These are phyloP conservation scores for Rhynchonycteris naso DNA, from an alignment of 2,797 vertebrate species.

Conservation along the genomic window DNA sequence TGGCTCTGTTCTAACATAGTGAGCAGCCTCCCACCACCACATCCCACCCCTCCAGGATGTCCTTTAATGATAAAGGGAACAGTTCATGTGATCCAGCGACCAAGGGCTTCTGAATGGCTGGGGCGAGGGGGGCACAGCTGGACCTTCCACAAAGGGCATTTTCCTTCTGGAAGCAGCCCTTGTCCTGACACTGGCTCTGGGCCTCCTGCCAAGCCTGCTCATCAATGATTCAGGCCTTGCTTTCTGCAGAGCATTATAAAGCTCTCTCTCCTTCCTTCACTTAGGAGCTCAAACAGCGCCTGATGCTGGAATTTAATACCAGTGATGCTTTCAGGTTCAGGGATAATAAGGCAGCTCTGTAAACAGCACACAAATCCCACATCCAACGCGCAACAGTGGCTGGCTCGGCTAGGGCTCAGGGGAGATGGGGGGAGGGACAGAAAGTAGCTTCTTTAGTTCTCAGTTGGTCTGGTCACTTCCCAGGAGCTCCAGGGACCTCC, in stretches of 20 bases:
- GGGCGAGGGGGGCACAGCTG: slow-evolving; percentile 55
- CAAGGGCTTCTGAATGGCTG: slow-evolving; percentile 70
- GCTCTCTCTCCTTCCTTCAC: slow-evolving; percentile 53
- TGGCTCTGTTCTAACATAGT: background rate
- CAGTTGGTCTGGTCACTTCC: background rate
- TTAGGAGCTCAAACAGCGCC: background rate
- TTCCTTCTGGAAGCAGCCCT: slow-evolving; percentile 77
- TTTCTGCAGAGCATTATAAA: slow-evolving; percentile 70
- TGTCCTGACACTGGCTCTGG: slow-evolving; percentile 59
- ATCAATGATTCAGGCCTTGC: slow-evolving; percentile 82
- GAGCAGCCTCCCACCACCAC: background rate
- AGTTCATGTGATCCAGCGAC: slow-evolving; percentile 59
- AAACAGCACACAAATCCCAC: slow-evolving; percentile 56
- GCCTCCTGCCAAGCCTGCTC: slow-evolving; percentile 64
- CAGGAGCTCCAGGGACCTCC: background rate
- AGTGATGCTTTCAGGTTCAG: slow-evolving; percentile 61
- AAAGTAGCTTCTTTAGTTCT: background rate
- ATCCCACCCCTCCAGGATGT: background rate
- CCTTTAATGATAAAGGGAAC: slow-evolving; percentile 40
- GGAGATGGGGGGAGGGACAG: too few species aligned
- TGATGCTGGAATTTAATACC: slow-evolving; percentile 67
- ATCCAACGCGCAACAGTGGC: background rate
- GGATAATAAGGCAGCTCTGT: slow-evolving; percentile 46
- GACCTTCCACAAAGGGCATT: slow-evolving; percentile 72
- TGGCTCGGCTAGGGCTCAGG: background rate